Evolutionary conservation across 2,888 invertebrate species (phyloP).

Genomic region (Eristalis arbustorum): DNA sequence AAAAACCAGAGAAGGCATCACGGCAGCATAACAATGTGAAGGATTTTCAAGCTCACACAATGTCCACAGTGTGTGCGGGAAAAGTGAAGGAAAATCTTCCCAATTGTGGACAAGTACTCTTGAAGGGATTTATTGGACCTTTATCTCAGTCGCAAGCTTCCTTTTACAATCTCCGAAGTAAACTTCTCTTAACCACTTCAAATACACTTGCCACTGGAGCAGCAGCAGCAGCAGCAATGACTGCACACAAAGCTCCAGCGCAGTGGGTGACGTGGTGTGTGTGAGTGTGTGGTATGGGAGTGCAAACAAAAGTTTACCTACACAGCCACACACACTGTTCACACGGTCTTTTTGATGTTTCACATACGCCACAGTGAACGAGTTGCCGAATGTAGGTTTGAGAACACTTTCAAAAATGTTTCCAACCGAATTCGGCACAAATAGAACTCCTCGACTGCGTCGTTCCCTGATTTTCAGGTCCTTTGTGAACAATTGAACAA

Average conservation of each 20-base stretch:
- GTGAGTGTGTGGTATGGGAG: neutral
- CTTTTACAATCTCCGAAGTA: neutral
- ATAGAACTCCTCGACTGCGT: neutral
- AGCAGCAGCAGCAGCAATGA: neutral
- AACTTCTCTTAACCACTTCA: slow-evolving; percentile 42
- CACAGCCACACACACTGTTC: neutral
- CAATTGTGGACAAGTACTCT: neutral
- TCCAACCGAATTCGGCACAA: slow-evolving; percentile 37
- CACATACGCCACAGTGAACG: slow-evolving; percentile 59
- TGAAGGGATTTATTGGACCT: neutral
- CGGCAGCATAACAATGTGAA: neutral
- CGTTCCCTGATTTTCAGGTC: neutral
- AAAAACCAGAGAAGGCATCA: neutral
- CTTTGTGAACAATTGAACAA: slow-evolving; percentile 31
- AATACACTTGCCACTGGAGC: neutral
- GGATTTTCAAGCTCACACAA: neutral
- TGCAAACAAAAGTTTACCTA: slow-evolving; percentile 21
- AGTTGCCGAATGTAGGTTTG: neutral
- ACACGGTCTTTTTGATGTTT: slow-evolving; percentile 39
- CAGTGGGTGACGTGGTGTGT: neutral
- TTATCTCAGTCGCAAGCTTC: neutral
- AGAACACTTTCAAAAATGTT: slow-evolving; percentile 61
- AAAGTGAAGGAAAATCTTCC: neutral
- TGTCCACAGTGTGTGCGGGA: neutral
- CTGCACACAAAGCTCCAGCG: neutral